Percentiles rank a stretch among this genome's conserved stretches.
Conservation (phyloP, 1,140 invertebrate species). For the Glomeris maerens region DNA sequence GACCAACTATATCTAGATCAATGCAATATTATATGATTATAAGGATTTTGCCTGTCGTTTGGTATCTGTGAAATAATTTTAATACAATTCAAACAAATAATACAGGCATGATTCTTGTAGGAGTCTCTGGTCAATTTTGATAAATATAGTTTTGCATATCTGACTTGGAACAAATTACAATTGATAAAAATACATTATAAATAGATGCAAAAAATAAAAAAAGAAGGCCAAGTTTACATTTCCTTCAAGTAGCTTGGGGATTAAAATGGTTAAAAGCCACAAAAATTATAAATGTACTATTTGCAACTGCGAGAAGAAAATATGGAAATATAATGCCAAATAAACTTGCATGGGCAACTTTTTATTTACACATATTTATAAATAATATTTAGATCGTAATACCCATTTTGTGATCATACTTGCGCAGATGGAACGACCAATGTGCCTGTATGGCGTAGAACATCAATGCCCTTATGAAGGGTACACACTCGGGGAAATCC, state of each 20-base stretch:
- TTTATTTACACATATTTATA: too few relatives aligned
- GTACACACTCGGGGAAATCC: constrained; percentile 36
- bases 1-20: too few relatives aligned
- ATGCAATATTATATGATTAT: not conserved
- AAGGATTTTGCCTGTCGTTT: too few relatives aligned
- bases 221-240: not conserved
- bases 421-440: constrained; percentile 19
- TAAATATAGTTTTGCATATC: not conserved
- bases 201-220: constrained; percentile 19
- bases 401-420: not conserved
- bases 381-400: not conserved
- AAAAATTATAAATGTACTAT: too few relatives aligned
- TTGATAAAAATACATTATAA: constrained; percentile 30
- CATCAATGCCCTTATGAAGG: constrained; percentile 40
- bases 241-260: too few relatives aligned
- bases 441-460: constrained; percentile 30
- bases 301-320: too few relatives aligned
- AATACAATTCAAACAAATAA: not conserved
- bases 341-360: too few relatives aligned
- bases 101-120: not conserved
- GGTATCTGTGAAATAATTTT: too few relatives aligned
- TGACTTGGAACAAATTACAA: constrained; percentile 1
- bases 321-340: too few relatives aligned
- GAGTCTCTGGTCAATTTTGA: not conserved
- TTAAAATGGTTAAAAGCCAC: too few relatives aligned